phyloP scores from a whole-genome alignment of 2,888 invertebrate species.

The Andrena flavipes region DNA sequence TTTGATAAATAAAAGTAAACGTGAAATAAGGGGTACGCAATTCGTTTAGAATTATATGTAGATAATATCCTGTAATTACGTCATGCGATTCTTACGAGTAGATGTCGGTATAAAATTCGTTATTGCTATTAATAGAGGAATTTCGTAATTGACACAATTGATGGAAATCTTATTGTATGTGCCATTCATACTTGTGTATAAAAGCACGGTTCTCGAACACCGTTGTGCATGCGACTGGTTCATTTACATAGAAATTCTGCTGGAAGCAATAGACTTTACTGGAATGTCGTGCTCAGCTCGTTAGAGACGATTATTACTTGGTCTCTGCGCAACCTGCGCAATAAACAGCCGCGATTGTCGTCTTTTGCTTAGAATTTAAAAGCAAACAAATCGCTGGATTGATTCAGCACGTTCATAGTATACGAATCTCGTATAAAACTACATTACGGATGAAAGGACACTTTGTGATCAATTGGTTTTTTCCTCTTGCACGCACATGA shows the following conservation, averaged over 20 bases:
- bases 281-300: constrained; percentile 30
- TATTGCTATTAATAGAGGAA: neutral
- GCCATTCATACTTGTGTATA: neutral
- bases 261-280: neutral
- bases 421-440: constrained; percentile 3
- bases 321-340: neutral
- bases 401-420: neutral
- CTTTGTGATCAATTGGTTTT: constrained; percentile 71
- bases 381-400: neutral
- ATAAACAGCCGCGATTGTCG: neutral
- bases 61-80: constrained; percentile 1
- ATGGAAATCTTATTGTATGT: neutral
- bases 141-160: neutral
- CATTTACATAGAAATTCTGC: neutral
- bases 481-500: constrained; percentile 92
- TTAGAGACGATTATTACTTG: neutral
- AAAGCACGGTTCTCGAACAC: neutral
- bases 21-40: neutral
- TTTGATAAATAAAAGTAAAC: neutral
- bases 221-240: neutral
- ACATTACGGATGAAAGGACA: neutral
- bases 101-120: neutral
- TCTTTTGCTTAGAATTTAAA: neutral
- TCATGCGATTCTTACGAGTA: neutral
- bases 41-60: neutral